These are phyloP conservation scores for Tragelaphus eurycerus DNA, from an alignment of 2,797 vertebrate genomes.

Conservation along the genomic window DNA sequence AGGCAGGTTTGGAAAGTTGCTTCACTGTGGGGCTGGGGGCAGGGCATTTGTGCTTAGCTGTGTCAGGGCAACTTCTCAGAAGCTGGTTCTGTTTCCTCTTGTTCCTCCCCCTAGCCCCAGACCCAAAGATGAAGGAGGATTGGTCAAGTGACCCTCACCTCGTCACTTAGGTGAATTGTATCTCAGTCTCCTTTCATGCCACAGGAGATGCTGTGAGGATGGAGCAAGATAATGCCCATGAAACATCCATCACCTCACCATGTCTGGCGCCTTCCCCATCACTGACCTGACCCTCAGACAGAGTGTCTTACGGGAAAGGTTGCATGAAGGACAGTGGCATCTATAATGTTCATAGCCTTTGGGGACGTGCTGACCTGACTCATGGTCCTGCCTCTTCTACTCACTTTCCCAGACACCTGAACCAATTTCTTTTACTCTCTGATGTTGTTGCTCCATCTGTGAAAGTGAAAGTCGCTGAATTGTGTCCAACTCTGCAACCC, in stretches of 20 bases:
- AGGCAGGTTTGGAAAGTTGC: not conserved
- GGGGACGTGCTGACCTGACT: not conserved
- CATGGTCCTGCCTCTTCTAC: not conserved
- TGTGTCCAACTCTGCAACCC: not conserved
- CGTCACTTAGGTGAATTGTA: not conserved
- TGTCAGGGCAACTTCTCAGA: not conserved
- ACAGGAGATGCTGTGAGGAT: not conserved
- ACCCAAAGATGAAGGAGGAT: not conserved
- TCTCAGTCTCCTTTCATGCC: fast-evolving
- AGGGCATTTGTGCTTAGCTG: not conserved
- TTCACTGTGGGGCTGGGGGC: not conserved
- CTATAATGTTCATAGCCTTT: not conserved
- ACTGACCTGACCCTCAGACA: not conserved
- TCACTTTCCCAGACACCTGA: not conserved
- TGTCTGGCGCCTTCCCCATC: not conserved
- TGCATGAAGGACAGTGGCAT: fast-evolving
- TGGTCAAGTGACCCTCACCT: not conserved
- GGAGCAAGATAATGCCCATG: too few species aligned
- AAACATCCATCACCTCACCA: not conserved
- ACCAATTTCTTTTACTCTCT: not conserved
- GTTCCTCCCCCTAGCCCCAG: not conserved
- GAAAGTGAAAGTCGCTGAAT: not conserved
- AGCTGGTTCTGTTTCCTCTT: not conserved
- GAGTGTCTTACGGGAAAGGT: not conserved
- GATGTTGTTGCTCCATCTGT: not conserved